A percentile compares a stretch with the other conserved stretches of the same genome.
Evolutionary conservation across 2,888 invertebrate species (phyloP).

Genomic region (Zonitis immaculata): DNA sequence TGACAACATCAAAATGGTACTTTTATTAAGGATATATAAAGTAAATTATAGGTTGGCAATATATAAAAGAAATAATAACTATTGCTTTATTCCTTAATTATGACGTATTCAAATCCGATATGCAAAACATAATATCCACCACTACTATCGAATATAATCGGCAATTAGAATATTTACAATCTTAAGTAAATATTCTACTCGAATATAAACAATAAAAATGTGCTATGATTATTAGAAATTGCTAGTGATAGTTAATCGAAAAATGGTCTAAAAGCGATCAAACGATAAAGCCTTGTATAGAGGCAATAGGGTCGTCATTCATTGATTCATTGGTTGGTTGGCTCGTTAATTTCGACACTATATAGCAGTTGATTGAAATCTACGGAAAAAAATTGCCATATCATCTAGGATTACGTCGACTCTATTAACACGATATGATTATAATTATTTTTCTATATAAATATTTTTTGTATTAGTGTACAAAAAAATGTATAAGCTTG

Average conservation of each 20-base stretch:
- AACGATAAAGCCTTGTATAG: not conserved
- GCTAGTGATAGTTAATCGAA: not conserved
- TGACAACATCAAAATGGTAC: not conserved
- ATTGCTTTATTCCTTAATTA: not conserved
- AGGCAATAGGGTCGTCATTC: not conserved
- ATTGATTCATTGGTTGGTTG: too few relatives aligned
- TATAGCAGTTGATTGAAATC: not conserved
- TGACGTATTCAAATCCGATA: not conserved
- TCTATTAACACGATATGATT: not conserved
- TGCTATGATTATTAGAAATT: not conserved
- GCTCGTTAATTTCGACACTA: too few relatives aligned
- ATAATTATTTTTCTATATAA: not conserved
- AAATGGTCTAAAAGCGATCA: not conserved
- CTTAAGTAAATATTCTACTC: too few relatives aligned
- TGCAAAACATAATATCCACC: too few relatives aligned
- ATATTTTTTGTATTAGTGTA: too few relatives aligned
- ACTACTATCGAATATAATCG: too few relatives aligned
- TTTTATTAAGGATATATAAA: not conserved
- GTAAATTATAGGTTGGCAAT: not conserved
- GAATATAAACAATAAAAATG: too few relatives aligned
- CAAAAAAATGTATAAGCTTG: too few relatives aligned
- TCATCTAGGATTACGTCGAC: not conserved
- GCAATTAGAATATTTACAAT: too few relatives aligned
- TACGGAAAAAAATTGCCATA: not conserved
- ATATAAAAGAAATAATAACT: not conserved